These are phyloP conservation scores for Psittacula cyanocephala DNA, from an alignment of 2,113 vertebrate species.

Conservation along the genomic window DNA sequence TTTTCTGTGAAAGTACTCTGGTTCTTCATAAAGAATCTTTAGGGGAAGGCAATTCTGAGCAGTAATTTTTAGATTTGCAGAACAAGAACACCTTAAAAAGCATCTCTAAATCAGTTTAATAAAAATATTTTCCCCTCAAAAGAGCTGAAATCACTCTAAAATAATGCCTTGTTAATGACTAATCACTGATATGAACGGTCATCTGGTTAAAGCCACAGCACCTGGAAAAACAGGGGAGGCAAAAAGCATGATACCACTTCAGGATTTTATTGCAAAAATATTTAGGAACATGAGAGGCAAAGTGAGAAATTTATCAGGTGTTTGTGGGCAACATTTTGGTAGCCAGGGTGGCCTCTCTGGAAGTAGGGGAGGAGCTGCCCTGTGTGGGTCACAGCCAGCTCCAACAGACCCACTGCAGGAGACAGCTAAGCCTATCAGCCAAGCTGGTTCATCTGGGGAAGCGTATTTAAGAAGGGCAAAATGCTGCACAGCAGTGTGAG, in stretches of 20 bases:
- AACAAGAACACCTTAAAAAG: not conserved
- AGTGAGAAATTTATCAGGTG: not conserved
- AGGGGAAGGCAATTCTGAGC: not conserved
- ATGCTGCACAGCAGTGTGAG: not conserved
- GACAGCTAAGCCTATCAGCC: not conserved
- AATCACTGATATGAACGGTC: not conserved
- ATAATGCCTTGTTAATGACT: not conserved
- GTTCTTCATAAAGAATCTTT: not conserved
- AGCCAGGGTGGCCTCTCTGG: not conserved
- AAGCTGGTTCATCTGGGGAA: not conserved
- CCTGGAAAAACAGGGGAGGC: not conserved
- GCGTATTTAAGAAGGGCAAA: not conserved
- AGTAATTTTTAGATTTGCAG: not conserved
- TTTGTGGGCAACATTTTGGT: not conserved
- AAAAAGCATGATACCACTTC: not conserved
- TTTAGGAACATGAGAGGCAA: not conserved
- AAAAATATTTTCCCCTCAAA: not conserved
- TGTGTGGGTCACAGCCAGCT: not conserved
- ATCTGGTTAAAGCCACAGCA: not conserved
- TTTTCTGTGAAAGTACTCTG: not conserved
- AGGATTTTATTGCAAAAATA: not conserved
- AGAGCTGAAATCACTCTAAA: not conserved
- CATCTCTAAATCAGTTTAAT: not conserved
- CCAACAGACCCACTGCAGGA: not conserved
- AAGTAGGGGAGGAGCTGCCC: not conserved